These are phyloP conservation scores for Diarsia rubi DNA, from an alignment of 2,888 invertebrate species.

Conservation along the genomic window DNA sequence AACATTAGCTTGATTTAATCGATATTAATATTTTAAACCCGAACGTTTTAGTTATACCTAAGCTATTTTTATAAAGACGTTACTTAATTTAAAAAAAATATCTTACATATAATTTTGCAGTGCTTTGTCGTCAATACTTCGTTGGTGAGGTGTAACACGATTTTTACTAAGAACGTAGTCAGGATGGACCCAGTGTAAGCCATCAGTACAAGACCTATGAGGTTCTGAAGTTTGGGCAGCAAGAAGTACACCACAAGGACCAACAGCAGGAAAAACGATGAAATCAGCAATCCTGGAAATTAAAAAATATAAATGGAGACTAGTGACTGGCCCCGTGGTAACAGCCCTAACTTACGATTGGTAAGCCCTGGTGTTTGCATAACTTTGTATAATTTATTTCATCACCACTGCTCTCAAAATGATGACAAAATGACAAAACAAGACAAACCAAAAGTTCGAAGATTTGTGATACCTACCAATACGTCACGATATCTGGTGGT, in stretches of 20 bases:
- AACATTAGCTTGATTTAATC: neutral
- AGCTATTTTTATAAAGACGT: neutral
- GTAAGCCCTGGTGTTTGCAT: neutral
- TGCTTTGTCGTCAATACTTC: neutral
- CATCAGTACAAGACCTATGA: conserved; percentile 50
- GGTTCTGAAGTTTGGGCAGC: conserved; percentile 69
- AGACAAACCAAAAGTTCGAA: no score
- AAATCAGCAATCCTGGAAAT: conserved; percentile 68
- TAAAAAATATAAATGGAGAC: neutral
- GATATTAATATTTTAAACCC: neutral
- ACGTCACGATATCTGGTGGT: neutral
- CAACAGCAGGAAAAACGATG: conserved; percentile 72
- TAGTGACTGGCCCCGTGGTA: neutral
- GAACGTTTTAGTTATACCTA: neutral
- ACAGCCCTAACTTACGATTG: neutral
- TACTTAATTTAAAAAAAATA: neutral
- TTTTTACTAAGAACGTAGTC: conserved; percentile 29
- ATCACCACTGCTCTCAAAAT: neutral
- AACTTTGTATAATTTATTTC: neutral
- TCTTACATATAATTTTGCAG: conserved; percentile 49
- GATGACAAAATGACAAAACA: neutral
- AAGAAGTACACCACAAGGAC: conserved; percentile 73
- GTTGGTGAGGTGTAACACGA: neutral
- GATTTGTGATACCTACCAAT: neutral
- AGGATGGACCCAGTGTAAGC: conserved; percentile 40